Conservation (phyloP, 2,888 invertebrate genomes). For the Hemistola chrysoprasaria region DNA sequence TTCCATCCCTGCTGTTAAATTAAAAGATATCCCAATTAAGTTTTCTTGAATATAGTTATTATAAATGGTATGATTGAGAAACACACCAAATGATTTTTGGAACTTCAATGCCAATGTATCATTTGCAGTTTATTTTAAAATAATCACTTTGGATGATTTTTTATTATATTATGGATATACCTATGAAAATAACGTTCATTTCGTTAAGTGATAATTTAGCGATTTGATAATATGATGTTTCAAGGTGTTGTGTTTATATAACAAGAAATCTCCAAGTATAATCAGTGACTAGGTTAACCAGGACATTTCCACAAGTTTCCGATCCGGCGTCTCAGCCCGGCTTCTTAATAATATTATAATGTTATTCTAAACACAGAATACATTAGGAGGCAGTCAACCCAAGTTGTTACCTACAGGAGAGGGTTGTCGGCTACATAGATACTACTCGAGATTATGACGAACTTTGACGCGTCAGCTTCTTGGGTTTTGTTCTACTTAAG, state of each 20-base stretch:
- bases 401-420: slow-evolving; percentile 38
- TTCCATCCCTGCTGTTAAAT: too few species aligned
- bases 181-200: too few species aligned
- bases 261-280: slow-evolving; percentile 67
- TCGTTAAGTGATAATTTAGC: too few species aligned
- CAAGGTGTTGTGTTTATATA: slow-evolving; percentile 15
- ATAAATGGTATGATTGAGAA: too few species aligned
- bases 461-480: slow-evolving; percentile 13
- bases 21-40: too few species aligned
- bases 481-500: slow-evolving; percentile 1
- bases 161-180: too few species aligned
- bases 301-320: slow-evolving; percentile 49
- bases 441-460: slow-evolving; percentile 4
- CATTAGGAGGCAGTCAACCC: slow-evolving; percentile 53
- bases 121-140: too few species aligned
- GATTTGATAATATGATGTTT: neutral
- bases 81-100: too few species aligned
- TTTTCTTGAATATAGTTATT: too few species aligned
- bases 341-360: slow-evolving; percentile 79
- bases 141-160: too few species aligned
- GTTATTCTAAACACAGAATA: slow-evolving; percentile 78
- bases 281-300: slow-evolving; percentile 52
- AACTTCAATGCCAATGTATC: too few species aligned
- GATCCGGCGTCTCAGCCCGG: slow-evolving; percentile 40
- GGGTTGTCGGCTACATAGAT: slow-evolving; percentile 1